phyloP scores from a whole-genome alignment of 1,140 invertebrate genomes.

The Onthophagus taurus region DNA sequence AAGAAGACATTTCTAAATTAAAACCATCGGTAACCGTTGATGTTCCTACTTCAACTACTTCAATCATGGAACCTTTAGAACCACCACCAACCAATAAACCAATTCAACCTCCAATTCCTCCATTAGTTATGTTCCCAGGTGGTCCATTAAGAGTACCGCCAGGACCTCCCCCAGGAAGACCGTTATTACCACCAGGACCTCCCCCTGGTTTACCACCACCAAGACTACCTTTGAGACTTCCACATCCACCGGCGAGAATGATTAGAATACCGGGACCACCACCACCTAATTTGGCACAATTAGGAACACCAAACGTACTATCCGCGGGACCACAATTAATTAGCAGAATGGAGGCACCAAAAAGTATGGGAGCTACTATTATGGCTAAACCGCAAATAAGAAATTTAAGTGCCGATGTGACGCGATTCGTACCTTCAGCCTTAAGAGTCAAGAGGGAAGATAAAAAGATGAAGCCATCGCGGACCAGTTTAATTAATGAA shows the following conservation, averaged over 20 bases:
- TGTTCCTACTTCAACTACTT: slow-evolving; percentile 26
- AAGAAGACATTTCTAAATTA: slow-evolving; percentile 44
- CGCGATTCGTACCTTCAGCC: slow-evolving; percentile 87
- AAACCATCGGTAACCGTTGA: slow-evolving; percentile 16
- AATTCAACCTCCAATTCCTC: slow-evolving; percentile 46
- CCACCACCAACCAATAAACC: slow-evolving; percentile 43
- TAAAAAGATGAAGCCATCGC: slow-evolving; percentile 41
- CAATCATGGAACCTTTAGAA: slow-evolving; percentile 31
- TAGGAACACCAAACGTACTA: slow-evolving; percentile 56
- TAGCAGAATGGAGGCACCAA: slow-evolving; percentile 45
- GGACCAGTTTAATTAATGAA: slow-evolving; percentile 30
- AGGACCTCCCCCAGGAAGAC: slow-evolving; percentile 54
- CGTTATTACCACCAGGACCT: slow-evolving; percentile 53
- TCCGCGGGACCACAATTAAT: slow-evolving; percentile 76
- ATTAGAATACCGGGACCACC: slow-evolving; percentile 48
- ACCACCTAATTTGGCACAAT: slow-evolving; percentile 29
- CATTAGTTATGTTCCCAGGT: slow-evolving; percentile 47
- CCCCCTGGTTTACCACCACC: slow-evolving; percentile 55
- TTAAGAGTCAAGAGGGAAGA: slow-evolving; percentile 82
- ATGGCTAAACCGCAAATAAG: slow-evolving; percentile 92
- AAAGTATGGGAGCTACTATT: slow-evolving; percentile 55
- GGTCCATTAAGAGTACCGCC: slow-evolving; percentile 47
- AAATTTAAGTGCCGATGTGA: slow-evolving; percentile 90
- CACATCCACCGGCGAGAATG: slow-evolving; percentile 42
- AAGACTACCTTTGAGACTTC: slow-evolving; percentile 41